Evolutionary conservation across 2,113 vertebrate species (phyloP), one percentile per base, ranked within the genome.

Genomic region (Albula glossodonta): DNA sequence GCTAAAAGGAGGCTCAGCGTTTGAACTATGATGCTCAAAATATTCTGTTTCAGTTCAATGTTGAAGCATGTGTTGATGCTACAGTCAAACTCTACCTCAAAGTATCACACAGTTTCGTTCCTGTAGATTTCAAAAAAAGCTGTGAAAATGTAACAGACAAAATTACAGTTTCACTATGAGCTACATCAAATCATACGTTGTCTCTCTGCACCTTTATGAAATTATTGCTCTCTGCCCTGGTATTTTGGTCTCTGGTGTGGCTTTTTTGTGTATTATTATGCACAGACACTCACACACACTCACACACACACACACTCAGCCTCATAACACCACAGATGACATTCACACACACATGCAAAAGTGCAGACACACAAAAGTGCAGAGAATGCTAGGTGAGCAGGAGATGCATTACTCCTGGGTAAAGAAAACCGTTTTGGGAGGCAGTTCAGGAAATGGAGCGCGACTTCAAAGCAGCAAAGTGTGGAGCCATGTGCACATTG

Each of bases 131-230:
- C 12, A 48, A 52, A 25, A 13, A 6, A 8, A 51, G 9, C 17
- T 6, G 51, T 48, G 15, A 19, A n/a, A 25, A 56, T 8, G 70
- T 63, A 63, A 74, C n/a, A 74, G 25, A 22, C 70, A 22, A 8
- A 70, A 70, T 13, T 2, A 74, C 22, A 74, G 78, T 49, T 80
- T 48, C 77, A 63, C 17, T 63, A 19, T 63, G 6, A 88, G 89
- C 87, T 89, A 91, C 88, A 89, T 90, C 17, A 49, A 49, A 70
- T 78, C 87, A 66, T 49, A 85, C 88, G 13, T 19, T 88, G 91
- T 91, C 88, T 91, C 87, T 84, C 88, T 90, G 89, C 86, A 92
- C 88, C 89, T 92, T 94, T 92, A 93, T 92, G 87, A 90, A 90
- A 86, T 93, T 92, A 93, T 92, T 91, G 90, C 91, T 91, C 91